Base-by-base conservation (phyloP, 2,888 invertebrate genomes). In the Drosophila infuscata region DNA sequence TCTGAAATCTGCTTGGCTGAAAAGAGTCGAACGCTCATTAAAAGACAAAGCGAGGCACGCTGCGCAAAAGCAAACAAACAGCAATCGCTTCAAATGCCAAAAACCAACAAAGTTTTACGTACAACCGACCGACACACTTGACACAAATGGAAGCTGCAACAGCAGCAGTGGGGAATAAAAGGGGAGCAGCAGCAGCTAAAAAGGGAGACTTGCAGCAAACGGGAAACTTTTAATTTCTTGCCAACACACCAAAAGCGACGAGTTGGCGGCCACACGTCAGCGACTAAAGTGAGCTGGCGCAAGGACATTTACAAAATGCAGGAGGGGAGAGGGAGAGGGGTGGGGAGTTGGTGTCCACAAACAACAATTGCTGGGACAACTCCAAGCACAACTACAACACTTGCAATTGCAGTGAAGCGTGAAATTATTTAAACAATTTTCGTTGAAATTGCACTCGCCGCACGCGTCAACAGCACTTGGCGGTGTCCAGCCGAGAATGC, bases 401-500 rank as follows among this genome's bases (percentile, higher is more conserved):
- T 83, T 79, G 83, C 87, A 83, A 88, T 82, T 82, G 87, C 87
- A 87, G 88, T 88, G 81, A 85, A 88, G 88, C 88, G 88, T 75
- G 73, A 90, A 88, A 88, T 88, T 88, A 90, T 89, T 88, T 88
- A 88, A 88, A 90, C 88, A 88, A 89, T 88, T 90, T 89, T 90
- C 73, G 72, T 78, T 82, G 87, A 82, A 84, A 87, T 89, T 90
- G 85, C 89, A 79, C 90, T 90, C 70, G 87, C 86, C 90, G 76
- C 85, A 90, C 67, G 84, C 90, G 89, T 90, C 86, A 90, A 84
- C 89, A 89, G 82, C 89, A 87, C 82, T 89, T 90, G 89, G 67
- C 52, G 57, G 68, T 74, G 80, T 84, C 74, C 79, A 85, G 79
- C 56, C 63, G 64, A 72, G 80, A 52, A 71, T 74, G 70, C 75